phyloP scores from a whole-genome alignment of 2,888 invertebrate species.

The Napeogenes inachia region DNA sequence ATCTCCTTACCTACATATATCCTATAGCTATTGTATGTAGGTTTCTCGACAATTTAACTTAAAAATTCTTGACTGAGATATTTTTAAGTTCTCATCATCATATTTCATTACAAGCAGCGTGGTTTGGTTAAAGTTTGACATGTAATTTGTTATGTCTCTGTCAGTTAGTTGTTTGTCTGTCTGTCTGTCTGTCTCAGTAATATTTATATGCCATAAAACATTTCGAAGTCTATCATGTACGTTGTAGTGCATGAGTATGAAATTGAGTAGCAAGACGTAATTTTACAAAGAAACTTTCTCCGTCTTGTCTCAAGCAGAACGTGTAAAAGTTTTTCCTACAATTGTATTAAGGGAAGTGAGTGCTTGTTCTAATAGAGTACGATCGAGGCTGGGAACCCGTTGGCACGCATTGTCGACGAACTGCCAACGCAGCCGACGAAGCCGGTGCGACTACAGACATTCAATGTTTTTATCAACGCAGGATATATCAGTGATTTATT shows the following conservation, averaged over 20 bases:
- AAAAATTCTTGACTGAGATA: no score
- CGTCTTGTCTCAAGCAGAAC: slow-evolving; percentile 1
- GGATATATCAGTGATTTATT: not conserved
- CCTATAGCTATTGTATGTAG: no score
- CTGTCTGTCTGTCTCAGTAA: not conserved
- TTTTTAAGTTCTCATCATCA: no score
- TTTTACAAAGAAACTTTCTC: slow-evolving; percentile 4
- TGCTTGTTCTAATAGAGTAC: not conserved
- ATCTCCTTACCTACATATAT: no score
- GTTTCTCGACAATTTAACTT: no score
- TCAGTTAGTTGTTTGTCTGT: no score
- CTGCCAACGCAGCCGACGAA: no score
- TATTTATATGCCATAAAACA: not conserved
- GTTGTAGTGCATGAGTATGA: not conserved
- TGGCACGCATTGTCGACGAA: not conserved
- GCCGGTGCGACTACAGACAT: no score
- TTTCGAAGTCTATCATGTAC: not conserved
- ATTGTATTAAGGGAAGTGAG: slow-evolving; percentile 1
- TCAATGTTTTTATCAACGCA: no score
- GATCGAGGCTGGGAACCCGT: not conserved
- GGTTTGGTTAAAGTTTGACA: no score
- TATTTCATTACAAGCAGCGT: no score
- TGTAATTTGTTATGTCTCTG: no score
- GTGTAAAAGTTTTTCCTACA: slow-evolving; percentile 2
- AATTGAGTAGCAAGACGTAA: not conserved